Percentiles rank a stretch among this genome's conserved stretches.
These are phyloP conservation scores for Meriones psammophilus DNA, from an alignment of 2,797 vertebrate species.

Conservation along the genomic window DNA sequence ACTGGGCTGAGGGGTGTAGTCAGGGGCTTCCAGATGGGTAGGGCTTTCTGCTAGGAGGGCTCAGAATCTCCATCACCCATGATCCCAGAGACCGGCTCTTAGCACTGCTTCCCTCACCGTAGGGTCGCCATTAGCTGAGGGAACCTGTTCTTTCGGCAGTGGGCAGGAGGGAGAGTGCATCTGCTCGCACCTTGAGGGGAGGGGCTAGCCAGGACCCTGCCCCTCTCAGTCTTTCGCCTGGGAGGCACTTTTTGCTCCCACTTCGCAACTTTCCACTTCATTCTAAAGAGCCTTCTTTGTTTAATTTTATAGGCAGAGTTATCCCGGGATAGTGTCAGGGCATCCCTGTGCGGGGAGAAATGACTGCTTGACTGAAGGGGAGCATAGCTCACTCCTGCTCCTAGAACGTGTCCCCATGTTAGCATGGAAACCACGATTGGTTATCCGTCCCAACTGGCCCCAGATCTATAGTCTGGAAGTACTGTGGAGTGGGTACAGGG, in stretches of 20 bases:
- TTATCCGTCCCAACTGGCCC: not conserved
- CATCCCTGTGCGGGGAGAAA: not conserved
- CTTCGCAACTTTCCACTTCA: conserved; percentile 69
- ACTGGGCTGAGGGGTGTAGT: not conserved
- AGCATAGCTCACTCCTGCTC: not conserved
- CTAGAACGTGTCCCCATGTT: not conserved
- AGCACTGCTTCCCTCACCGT: not conserved
- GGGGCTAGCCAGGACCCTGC: not conserved
- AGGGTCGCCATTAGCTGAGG: conserved; percentile 16
- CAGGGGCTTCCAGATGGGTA: conserved; percentile 28
- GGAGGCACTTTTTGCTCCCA: conserved; percentile 56
- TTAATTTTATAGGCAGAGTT: conserved; percentile 59
- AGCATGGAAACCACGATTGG: not conserved
- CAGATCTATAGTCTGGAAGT: conserved; percentile 5
- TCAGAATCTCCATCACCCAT: not conserved
- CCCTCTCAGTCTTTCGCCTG: not conserved
- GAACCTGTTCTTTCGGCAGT: not conserved
- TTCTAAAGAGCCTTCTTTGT: conserved; percentile 71
- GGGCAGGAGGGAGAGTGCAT: not conserved
- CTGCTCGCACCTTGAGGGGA: conserved; percentile 9
- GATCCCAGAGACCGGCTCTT: not conserved
- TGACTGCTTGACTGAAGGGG: conserved; percentile 16
- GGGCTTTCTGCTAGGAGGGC: conserved; percentile 22
- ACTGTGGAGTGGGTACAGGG: not conserved
- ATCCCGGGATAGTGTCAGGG: conserved; percentile 3